These are phyloP conservation scores for Pipistrellus pipistrellus DNA, from an alignment of 2,797 vertebrate species.

Conservation along the genomic window DNA sequence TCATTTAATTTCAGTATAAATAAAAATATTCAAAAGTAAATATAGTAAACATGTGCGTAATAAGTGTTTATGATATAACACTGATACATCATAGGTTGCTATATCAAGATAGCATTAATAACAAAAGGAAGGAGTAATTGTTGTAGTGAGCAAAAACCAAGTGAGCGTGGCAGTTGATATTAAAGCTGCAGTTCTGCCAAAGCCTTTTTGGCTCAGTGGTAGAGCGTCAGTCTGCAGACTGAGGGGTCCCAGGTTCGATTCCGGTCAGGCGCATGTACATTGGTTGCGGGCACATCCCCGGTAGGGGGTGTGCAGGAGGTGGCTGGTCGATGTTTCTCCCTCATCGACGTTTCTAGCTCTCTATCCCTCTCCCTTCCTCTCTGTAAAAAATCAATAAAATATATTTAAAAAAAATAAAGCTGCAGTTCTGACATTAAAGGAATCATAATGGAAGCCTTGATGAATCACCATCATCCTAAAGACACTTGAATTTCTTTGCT, in stretches of 20 bases:
- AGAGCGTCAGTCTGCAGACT: too few species aligned
- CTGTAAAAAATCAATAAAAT: too few species aligned
- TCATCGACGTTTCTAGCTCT: too few species aligned
- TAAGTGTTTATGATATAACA: constrained; percentile 1
- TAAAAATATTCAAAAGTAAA: constrained; percentile 30
- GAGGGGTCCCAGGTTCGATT: too few species aligned
- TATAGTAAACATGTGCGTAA: background rate
- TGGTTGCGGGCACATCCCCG: too few species aligned
- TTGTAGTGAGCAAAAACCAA: background rate
- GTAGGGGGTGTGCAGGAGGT: too few species aligned
- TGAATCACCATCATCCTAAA: constrained; percentile 11
- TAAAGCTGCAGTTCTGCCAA: constrained; percentile 11
- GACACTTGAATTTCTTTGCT: constrained; percentile 43
- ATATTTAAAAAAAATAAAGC: too few species aligned
- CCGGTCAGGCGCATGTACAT: too few species aligned
- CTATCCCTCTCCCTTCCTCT: too few species aligned
- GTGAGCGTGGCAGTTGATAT: background rate
- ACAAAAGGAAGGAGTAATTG: constrained; percentile 8
- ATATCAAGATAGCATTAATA: constrained; percentile 15
- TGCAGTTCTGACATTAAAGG: constrained; percentile 24
- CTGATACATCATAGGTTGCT: background rate
- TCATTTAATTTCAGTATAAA: constrained; percentile 49
- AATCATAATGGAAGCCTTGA: background rate
- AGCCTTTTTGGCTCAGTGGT: too few species aligned
- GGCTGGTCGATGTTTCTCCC: too few species aligned